Percentiles rank a stretch among this genome's conserved stretches.
Conservation (phyloP, 2,888 invertebrate genomes). For the Xanthostigma xanthostigma region DNA sequence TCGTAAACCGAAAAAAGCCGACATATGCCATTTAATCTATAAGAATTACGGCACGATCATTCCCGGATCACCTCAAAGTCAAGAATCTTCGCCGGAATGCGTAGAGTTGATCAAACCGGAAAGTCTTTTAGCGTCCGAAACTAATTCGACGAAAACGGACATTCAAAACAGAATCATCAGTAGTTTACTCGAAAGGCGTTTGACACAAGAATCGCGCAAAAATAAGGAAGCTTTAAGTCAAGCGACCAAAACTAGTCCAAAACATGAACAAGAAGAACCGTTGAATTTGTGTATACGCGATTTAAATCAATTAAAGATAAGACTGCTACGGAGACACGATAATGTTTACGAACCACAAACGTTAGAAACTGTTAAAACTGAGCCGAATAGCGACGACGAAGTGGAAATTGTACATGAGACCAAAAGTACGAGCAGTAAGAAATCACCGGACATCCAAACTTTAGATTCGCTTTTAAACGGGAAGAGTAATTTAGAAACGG, state of each 20-base stretch:
- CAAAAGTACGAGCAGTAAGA: neutral
- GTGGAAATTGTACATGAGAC: conserved; percentile 28
- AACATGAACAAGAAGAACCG: conserved; percentile 48
- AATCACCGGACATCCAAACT: too few species aligned
- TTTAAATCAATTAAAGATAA: conserved; percentile 49
- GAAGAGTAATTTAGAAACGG: too few species aligned
- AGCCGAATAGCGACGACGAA: conserved; percentile 37
- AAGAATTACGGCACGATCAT: conserved; percentile 83
- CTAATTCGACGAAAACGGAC: conserved; percentile 33
- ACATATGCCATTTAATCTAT: conserved; percentile 81
- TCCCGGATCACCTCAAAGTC: conserved; percentile 47
- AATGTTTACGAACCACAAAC: conserved; percentile 35
- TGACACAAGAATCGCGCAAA: conserved; percentile 49
- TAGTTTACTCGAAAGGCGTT: conserved; percentile 50
- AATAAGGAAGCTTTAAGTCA: conserved; percentile 26
- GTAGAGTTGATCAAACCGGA: conserved; percentile 10
- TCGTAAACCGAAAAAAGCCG: conserved; percentile 81
- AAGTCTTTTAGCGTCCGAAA: neutral
- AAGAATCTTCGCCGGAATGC: conserved; percentile 4
- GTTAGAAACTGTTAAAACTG: conserved; percentile 39
- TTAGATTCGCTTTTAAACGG: too few species aligned
- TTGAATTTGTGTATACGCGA: conserved; percentile 73
- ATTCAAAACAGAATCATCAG: conserved; percentile 54
- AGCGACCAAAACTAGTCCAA: conserved; percentile 25
- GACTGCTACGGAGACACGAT: conserved; percentile 44